These are phyloP conservation scores for Ovis aries DNA, from an alignment of 2,113 vertebrate species.

Conservation along the genomic window DNA sequence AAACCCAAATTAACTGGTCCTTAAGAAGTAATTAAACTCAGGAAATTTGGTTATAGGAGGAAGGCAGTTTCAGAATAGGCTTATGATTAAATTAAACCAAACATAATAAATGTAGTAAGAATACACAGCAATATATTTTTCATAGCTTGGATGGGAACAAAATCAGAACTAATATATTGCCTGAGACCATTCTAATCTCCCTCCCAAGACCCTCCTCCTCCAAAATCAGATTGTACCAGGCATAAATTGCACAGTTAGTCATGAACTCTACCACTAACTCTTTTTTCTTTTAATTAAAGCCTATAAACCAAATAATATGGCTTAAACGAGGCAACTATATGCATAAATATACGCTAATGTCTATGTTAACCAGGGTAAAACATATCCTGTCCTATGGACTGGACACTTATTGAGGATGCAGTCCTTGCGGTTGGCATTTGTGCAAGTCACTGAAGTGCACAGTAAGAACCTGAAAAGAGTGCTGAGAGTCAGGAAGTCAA, in stretches of 20 bases:
- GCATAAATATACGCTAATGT: not conserved
- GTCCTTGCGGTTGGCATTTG: not conserved
- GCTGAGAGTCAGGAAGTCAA: not conserved
- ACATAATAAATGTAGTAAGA: not conserved
- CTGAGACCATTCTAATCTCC: not conserved
- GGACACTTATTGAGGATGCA: not conserved
- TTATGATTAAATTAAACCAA: conserved; percentile 45
- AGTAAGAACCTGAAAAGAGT: not conserved
- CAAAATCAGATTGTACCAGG: not conserved
- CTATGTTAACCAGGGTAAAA: not conserved
- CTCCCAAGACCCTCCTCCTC: not conserved
- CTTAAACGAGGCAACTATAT: not conserved
- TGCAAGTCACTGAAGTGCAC: not conserved
- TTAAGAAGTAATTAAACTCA: conserved; percentile 56
- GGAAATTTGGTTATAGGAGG: conserved; percentile 32
- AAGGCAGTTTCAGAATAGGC: conserved; percentile 28
- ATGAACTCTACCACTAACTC: not conserved
- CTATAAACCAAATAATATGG: not conserved
- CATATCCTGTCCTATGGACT: not conserved
- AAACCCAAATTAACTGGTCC: conserved; percentile 34
- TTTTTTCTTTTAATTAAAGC: not conserved
- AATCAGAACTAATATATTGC: conserved; percentile 13
- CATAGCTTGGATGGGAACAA: not conserved
- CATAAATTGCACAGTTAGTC: not conserved
- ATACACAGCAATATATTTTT: not conserved